Evolutionary conservation across 2,113 vertebrate species (phyloP), one percentile per base, ranked within the genome.

Genomic region (Bostrychus sinensis): DNA sequence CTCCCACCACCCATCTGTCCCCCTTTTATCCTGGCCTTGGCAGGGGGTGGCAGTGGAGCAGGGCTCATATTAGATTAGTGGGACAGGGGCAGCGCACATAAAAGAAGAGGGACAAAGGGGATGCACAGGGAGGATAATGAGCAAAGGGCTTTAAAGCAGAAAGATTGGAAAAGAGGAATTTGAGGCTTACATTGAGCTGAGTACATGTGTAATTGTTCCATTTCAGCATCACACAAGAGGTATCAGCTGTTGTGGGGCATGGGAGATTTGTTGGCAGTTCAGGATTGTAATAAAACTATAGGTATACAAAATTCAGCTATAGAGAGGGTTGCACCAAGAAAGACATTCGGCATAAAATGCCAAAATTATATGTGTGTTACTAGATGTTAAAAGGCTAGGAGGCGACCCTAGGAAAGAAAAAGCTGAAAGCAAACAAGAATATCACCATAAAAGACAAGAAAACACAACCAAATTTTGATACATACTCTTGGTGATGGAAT

Each of bases 401-500:
- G n/a, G n/a, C n/a, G n/a, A n/a, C n/a, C n/a, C n/a, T n/a, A n/a
- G n/a, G n/a, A n/a, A n/a, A n/a, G n/a, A n/a, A n/a, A n/a, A n/a
- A n/a, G n/a, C n/a, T n/a, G n/a, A 32, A 32, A 32, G 8, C 28
- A 30, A 30, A 30, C 3, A 30, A 30, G 28, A 30, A 30, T 4
- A 3, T 7, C 30, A 32, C n/a, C n/a, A n/a, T n/a, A n/a, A n/a
- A n/a, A n/a, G n/a, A n/a, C n/a, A 32, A 32, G 8, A 32, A 32
- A 39, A 39, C 0, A 48, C 54, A 11, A 9, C 36, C 50, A 32
- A 2, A 9, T 20, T 19, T 25, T 22, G 3, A 28, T 10, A 75
- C 94, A 88, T 78, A 96, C 95, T 95, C 84, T 94, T 95, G 56
- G 92, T 94, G 91, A 95, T 95, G 85, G 94, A 94, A 86, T 94